These are phyloP conservation scores for Mus spicilegus DNA, from an alignment of 2,113 vertebrate genomes.

Conservation along the genomic window DNA sequence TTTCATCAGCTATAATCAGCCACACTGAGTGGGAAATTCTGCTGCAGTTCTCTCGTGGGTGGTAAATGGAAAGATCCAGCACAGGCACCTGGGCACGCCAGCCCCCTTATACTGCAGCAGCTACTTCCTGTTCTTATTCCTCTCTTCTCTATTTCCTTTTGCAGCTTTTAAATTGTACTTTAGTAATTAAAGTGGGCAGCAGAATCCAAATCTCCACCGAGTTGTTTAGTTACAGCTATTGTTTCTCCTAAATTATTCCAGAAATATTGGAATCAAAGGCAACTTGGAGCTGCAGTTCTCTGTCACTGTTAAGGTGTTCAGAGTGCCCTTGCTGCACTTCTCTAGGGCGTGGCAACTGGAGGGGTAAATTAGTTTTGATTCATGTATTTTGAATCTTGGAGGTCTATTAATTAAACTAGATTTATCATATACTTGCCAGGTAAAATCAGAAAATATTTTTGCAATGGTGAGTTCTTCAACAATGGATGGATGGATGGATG, in stretches of 20 bases:
- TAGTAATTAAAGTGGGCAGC: slow-evolving; percentile 50
- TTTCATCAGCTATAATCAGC: slow-evolving; percentile 11
- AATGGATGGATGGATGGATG: neutral
- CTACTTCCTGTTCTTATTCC: neutral
- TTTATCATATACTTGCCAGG: neutral
- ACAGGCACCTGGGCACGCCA: neutral
- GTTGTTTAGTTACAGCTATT: neutral
- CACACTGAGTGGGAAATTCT: slow-evolving; percentile 36
- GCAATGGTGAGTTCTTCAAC: neutral
- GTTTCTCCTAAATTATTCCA: slow-evolving; percentile 46
- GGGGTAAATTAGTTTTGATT: slow-evolving; percentile 49
- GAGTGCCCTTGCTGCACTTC: neutral
- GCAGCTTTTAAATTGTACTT: slow-evolving; percentile 41
- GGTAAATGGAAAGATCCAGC: neutral
- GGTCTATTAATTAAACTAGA: slow-evolving; percentile 1
- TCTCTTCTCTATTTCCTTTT: slow-evolving; percentile 51
- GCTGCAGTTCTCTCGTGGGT: neutral
- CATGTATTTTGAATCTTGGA: slow-evolving; percentile 33
- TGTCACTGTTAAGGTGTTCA: neutral
- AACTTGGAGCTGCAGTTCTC: neutral
- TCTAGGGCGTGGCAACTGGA: neutral
- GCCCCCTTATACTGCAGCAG: neutral
- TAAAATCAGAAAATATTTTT: slow-evolving; percentile 51
- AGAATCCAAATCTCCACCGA: slow-evolving; percentile 23
- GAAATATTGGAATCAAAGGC: slow-evolving; percentile 44